Evolutionary conservation across 2,113 vertebrate genomes (phyloP).

Genomic region (Bufo gargarizans): DNA sequence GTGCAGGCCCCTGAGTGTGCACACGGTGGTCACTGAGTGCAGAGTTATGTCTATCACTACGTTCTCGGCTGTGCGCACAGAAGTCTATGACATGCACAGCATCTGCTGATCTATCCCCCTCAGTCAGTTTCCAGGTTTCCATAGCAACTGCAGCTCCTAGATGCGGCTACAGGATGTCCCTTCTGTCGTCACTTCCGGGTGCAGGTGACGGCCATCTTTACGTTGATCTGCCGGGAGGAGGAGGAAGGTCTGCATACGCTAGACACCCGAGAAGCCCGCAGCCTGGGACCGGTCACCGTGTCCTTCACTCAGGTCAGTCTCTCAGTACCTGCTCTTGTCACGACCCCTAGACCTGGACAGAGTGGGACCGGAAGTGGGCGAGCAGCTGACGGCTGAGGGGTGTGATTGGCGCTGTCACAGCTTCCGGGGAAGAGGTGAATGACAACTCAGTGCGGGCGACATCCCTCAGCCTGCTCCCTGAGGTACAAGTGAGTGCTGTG

Average conservation of each 20-base stretch:
- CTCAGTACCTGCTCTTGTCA: neutral
- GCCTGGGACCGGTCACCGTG: slow-evolving; percentile 5
- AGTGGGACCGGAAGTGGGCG: slow-evolving; percentile 23
- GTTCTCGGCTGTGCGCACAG: too few species aligned
- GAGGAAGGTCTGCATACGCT: neutral
- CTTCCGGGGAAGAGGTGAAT: neutral
- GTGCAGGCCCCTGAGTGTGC: too few species aligned
- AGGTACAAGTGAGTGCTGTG: too few species aligned
- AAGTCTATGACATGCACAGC: neutral
- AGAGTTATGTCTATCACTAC: too few species aligned
- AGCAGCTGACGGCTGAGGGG: neutral
- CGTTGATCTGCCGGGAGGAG: slow-evolving; percentile 36
- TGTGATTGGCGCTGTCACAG: neutral
- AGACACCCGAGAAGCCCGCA: slow-evolving; percentile 10
- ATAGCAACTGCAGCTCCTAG: slow-evolving; percentile 37
- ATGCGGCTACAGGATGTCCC: slow-evolving; percentile 26
- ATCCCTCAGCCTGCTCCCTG: too few species aligned
- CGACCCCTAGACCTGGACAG: too few species aligned
- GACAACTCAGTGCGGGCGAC: too few species aligned
- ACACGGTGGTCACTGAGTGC: too few species aligned
- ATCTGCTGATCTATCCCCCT: neutral
- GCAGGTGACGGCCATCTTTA: slow-evolving; percentile 55
- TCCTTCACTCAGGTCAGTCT: slow-evolving; percentile 31
- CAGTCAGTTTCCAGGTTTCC: slow-evolving; percentile 9
- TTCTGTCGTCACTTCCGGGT: slow-evolving; percentile 35